phyloP scores from a whole-genome alignment of 2,797 vertebrate genomes.

The Pelobates cultripes region DNA sequence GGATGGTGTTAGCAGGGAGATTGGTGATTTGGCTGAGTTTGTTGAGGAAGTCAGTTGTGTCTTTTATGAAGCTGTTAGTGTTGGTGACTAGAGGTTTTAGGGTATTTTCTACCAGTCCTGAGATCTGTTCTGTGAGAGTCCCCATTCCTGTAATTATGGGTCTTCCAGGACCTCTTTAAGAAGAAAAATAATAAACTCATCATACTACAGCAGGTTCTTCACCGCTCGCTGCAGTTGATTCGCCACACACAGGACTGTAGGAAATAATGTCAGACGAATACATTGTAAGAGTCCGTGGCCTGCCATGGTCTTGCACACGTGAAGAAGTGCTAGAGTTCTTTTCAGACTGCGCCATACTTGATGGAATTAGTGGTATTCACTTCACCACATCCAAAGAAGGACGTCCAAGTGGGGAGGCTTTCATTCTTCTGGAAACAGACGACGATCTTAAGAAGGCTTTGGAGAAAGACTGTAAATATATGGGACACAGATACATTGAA shows the following conservation, averaged over 20 bases:
- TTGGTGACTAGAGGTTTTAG: too few species aligned
- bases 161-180: too few species aligned
- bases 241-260: neutral
- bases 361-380: slow-evolving; percentile 79
- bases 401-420: slow-evolving; percentile 83
- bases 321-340: slow-evolving; percentile 83
- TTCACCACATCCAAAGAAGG: slow-evolving; percentile 86
- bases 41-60: too few species aligned
- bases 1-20: too few species aligned
- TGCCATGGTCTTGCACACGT: slow-evolving; percentile 84
- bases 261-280: slow-evolving; percentile 79
- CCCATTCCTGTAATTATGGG: too few species aligned
- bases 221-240: too few species aligned
- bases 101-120: too few species aligned
- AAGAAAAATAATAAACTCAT: too few species aligned
- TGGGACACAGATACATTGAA: slow-evolving; percentile 86
- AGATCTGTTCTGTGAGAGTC: too few species aligned
- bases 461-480: slow-evolving; percentile 83
- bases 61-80: too few species aligned
- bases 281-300: slow-evolving; percentile 82
- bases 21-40: too few species aligned
- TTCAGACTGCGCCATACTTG: slow-evolving; percentile 82
- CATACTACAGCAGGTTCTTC: too few species aligned
- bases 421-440: slow-evolving; percentile 78
- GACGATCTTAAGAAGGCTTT: slow-evolving; percentile 83